Percentiles rank a stretch among this genome's conserved stretches.
phyloP scores from a whole-genome alignment of 1,140 invertebrate species.

The Nasonia longicornis region DNA sequence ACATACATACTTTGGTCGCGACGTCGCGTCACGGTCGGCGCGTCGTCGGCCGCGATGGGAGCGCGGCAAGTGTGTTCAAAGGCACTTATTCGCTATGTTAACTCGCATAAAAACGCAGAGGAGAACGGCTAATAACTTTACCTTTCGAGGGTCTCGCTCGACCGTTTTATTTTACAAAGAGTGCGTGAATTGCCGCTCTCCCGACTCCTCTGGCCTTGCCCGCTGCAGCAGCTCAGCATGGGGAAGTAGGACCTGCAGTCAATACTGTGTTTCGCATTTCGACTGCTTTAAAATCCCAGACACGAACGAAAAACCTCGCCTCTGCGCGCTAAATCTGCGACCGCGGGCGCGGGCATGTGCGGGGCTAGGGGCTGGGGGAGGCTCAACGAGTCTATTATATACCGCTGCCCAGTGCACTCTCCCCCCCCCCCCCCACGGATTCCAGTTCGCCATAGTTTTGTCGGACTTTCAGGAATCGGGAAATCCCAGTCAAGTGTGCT shows the following conservation, averaged over 20 bases:
- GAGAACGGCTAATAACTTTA: background rate
- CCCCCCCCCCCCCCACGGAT: too few relatives aligned
- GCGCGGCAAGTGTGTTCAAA: background rate
- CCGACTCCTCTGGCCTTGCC: too few relatives aligned
- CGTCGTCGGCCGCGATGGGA: too few relatives aligned
- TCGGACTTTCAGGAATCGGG: background rate
- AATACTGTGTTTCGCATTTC: background rate
- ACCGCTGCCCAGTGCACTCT: too few relatives aligned
- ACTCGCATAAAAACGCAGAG: too few relatives aligned
- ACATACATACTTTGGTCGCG: background rate
- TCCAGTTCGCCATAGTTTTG: background rate
- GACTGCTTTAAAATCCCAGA: conserved; percentile 1
- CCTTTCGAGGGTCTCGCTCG: background rate
- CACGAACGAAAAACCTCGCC: background rate
- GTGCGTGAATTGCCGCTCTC: background rate
- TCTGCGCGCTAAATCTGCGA: background rate
- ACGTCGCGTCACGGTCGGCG: background rate
- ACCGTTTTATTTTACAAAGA: background rate
- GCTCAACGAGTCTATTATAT: too few relatives aligned
- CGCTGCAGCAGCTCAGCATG: too few relatives aligned
- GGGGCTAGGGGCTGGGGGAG: too few relatives aligned
- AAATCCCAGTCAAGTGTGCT: background rate
- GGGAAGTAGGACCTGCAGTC: background rate
- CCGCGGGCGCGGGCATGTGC: too few relatives aligned
- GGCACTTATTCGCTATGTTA: background rate